Evolutionary conservation across 2,888 invertebrate species (phyloP), one percentile per base, ranked within the genome.

Genomic region (Eurytoma californica): DNA sequence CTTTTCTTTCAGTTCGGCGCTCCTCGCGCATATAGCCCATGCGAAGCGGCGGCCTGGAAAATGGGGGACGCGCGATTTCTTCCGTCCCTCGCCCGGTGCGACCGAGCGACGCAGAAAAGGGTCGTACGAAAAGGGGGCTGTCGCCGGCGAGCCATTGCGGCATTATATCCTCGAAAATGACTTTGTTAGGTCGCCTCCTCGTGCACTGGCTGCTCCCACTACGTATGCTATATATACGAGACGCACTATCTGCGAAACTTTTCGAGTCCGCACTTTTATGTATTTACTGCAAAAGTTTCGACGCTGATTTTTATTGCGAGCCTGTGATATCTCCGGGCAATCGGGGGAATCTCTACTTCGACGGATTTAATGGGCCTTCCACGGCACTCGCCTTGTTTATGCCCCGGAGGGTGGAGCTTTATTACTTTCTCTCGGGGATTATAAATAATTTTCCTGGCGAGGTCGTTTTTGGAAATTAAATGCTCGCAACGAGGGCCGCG

Each of bases 141-240:
- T 58, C n/a, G 67, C 51, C 39, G 28, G 53, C 13, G 60, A 49
- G 28, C 60, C 72, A 55, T 78, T 72, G 72, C 49, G 78, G 72
- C 78, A 72, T 78, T 78, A 78, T 78, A 61, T 78, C 72, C 68
- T 68, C 61, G 72, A 72, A 60, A 78, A 78, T 72, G 78, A 78
- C 78, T 78, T 72, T 72, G 78, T 78, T 72, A 66, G 77, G 55
- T 53, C 20, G 53, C n/a, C 24, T n/a, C 20, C 53, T 1, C 53
- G 68, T n/a, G 60, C 20, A 30, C 1, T 30, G 51, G 67, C 58
- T 28, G 57, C 51, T 63, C 30, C n/a, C n/a, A n/a, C n/a, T n/a
- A n/a, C n/a, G n/a, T 28, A 14, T 16, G n/a, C 57, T 4, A n/a
- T n/a, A 24, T 20, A 16, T 5, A 24, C 16, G 14, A 12, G n/a